A percentile compares a stretch with the other conserved stretches of the same genome.
Conservation (phyloP, 2,113 vertebrate species). For the Labrus mixtus region DNA sequence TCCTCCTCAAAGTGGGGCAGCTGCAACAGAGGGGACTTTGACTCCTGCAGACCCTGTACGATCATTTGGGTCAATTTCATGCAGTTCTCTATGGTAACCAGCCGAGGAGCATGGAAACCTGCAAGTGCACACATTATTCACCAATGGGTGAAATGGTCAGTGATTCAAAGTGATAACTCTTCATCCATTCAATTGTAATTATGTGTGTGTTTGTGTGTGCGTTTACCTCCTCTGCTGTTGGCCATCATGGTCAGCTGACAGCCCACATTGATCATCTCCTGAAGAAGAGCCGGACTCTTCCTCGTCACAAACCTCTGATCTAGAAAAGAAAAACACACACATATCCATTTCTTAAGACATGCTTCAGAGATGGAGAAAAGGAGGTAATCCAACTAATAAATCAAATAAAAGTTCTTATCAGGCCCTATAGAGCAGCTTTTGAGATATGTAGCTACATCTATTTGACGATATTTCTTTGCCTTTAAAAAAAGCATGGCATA, state of each 20-base stretch:
- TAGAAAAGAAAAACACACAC: slow-evolving; percentile 74
- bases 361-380: too few species aligned
- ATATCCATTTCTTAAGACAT: too few species aligned
- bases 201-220: slow-evolving; percentile 31
- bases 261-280: slow-evolving; percentile 99
- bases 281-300: slow-evolving; percentile 95
- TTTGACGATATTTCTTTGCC: too few species aligned
- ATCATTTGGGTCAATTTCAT: slow-evolving; percentile 99
- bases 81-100: slow-evolving; percentile 96
- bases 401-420: too few species aligned
- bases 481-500: not conserved
- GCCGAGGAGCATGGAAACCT: slow-evolving; percentile 94
- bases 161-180: not conserved
- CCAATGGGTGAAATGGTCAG: not conserved
- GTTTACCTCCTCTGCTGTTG: slow-evolving; percentile 95
- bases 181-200: not conserved
- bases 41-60: slow-evolving; percentile 96
- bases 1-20: slow-evolving; percentile 98
- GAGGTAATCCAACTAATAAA: not conserved
- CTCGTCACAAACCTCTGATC: slow-evolving; percentile 97
- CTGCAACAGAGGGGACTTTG: slow-evolving; percentile 95
- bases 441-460: too few species aligned
- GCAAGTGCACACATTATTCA: not conserved
- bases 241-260: slow-evolving; percentile 99
- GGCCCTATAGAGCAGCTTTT: too few species aligned